Base-by-base conservation (phyloP, 30 jellyfish, hydroid and myxozoan species). In the Rhopilema esculentum region DNA sequence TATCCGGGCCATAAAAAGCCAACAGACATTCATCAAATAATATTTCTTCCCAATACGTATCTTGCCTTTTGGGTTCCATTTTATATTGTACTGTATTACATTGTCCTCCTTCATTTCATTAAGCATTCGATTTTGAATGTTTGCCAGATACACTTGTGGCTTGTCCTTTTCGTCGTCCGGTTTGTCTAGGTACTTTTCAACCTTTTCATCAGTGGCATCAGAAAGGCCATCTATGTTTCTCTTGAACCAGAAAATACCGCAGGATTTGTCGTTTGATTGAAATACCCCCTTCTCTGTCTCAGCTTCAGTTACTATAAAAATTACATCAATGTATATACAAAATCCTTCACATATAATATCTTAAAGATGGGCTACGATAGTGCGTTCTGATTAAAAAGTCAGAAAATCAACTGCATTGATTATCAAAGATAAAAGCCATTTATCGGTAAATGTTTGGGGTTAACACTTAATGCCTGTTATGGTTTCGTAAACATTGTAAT, bases 201-300 rank as follows among this genome's bases (percentile, higher is more conserved):
- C 94, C 26, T 67, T 87, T 8, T 26, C 69, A 27, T 75, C 94
- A 4, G 40, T 53, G 15, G 57, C 66, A 4, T 62, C 69, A 48
- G 52, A 65, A 0, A 88, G 78, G 51, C 81, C 90, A 15, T 50
- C 84, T 28, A 88, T 88, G 65, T 25, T 88, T 32, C 96, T 65
- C 31, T 79, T 79, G 70, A 88, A 72, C 96, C 96, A 88, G 62
- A 83, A 72, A 51, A 84, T 69, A 12, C 83, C 82, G 33, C 73
- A 26, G 29, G 40, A 53, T 24, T 15, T 53, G 33, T 75, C 67
- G 70, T 49, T 73, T 6, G 88, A 25, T n/a, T 79, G 79, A n/a
- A 72, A 29, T 32, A 88, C 80, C 8, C 96, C 96, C 53, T 73
- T 72, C 32, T 88, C 91, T 15, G 72, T 24, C 70, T 88, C 96